Evolutionary conservation across 2,888 invertebrate species (phyloP).

Genomic region (Trichacis sp.): DNA sequence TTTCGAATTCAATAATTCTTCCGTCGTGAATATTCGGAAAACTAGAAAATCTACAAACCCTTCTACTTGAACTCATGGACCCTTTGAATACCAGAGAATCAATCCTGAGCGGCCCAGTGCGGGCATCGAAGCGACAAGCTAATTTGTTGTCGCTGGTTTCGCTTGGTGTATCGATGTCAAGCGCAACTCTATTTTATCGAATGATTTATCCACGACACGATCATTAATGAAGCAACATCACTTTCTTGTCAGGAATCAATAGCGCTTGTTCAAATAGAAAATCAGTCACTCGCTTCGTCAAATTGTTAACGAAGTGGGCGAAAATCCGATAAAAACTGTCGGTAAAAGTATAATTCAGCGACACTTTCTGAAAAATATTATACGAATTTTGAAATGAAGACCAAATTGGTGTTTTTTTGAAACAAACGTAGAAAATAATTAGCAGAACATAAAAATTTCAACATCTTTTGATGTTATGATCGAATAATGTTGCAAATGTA

Average conservation of each 20-base stretch:
- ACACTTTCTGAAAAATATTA: too few species aligned
- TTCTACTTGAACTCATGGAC: neutral
- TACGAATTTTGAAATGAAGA: neutral
- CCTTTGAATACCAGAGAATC: conserved; percentile 11
- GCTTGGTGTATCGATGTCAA: conserved; percentile 35
- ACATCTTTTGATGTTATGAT: too few species aligned
- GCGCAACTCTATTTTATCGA: conserved; percentile 61
- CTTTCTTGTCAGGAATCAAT: conserved; percentile 65
- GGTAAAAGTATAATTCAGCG: too few species aligned
- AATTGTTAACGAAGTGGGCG: too few species aligned
- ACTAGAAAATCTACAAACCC: too few species aligned
- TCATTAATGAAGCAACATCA: conserved; percentile 66
- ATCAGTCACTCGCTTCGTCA: too few species aligned
- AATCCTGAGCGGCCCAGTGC: conserved; percentile 33
- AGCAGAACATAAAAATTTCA: too few species aligned
- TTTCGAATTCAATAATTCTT: too few species aligned
- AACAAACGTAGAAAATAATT: conserved; percentile 58
- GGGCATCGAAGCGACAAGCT: conserved; percentile 37
- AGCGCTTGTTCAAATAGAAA: conserved; percentile 33
- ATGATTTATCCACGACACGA: conserved; percentile 66
- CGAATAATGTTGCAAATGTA: too few species aligned
- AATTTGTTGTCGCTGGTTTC: conserved; percentile 44
- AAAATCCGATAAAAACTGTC: too few species aligned
- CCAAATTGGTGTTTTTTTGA: too few species aligned
- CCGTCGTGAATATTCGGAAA: too few species aligned